Evolutionary conservation across 1,140 invertebrate genomes (phyloP), one percentile per base, ranked within the genome.

Genomic region (Ooceraea biroi): DNA sequence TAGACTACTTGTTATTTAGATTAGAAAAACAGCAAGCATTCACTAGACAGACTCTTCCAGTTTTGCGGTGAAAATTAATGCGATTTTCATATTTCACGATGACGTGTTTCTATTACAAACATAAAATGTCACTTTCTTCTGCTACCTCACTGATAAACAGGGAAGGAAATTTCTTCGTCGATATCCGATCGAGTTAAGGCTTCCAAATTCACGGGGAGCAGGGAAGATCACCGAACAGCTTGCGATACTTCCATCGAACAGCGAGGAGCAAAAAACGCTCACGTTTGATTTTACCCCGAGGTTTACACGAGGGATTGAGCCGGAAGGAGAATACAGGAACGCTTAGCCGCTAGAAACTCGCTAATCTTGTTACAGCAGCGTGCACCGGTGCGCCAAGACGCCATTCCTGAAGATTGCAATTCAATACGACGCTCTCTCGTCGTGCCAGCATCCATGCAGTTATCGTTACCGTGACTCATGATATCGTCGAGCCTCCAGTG

Each of bases 381-480:
- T 36, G 50, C 55, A 60, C 30, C 44, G 30, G 61, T 76, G 78
- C 50, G 46, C 50, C 63, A 57, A 85, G 58, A 60, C 52, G 69
- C 68, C 44, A 85, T 85, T 88, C 71, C 69, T 50, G 86, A 84
- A 87, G 69, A 88, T 88, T 88, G 87, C 86, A 58, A 87, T 88
- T 88, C 86, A 88, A 88, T 88, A 84, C 57, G 68, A 63, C 74
- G 69, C 41, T 55, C 63, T 30, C 57, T 55, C 69, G 36, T 73
- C 61, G 74, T 77, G 63, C 55, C 36, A 22, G 74, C 63, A 85
- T 88, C 71, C 83, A 57, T 41, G 83, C 87, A 88, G 83, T 88
- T 88, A 88, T 82, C 86, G 86, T 88, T 88, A 88, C 55, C 71
- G 83, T 85, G 82, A 88, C 66, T 88, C 86, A 88, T 52, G 82